These are phyloP conservation scores for Acheta domesticus DNA, from an alignment of 2,888 invertebrate species.

Conservation along the genomic window DNA sequence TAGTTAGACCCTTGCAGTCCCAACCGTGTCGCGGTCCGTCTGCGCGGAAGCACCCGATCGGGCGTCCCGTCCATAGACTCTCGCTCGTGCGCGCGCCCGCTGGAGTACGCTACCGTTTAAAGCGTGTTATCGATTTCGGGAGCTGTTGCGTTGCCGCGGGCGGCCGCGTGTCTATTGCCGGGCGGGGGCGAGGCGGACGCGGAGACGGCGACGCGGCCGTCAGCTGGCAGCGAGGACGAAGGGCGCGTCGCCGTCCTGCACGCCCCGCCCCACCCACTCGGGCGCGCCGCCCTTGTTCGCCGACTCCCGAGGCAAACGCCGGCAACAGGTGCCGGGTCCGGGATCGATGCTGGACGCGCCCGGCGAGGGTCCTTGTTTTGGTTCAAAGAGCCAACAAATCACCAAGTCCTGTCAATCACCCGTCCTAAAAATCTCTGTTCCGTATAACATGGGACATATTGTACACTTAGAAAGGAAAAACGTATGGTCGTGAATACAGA, in stretches of 20 bases:
- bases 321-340: background rate
- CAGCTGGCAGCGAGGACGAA: background rate
- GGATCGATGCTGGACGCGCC: background rate
- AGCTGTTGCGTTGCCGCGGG: background rate
- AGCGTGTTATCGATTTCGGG: background rate
- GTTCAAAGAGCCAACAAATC: background rate
- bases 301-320: background rate
- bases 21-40: too few relatives aligned
- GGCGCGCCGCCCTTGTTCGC: background rate
- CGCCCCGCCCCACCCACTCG: background rate
- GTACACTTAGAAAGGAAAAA: too few relatives aligned
- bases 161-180: background rate
- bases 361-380: background rate
- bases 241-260: background rate
- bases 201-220: background rate
- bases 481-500: too few relatives aligned
- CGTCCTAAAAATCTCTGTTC: too few relatives aligned
- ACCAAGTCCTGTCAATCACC: too few relatives aligned
- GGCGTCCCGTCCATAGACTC: too few relatives aligned
- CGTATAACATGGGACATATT: too few relatives aligned
- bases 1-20: too few relatives aligned
- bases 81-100: background rate
- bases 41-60: too few relatives aligned
- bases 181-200: background rate
- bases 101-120: constrained; percentile 9